Evolutionary conservation across 2,797 vertebrate genomes (phyloP).

Genomic region (Cuniculus paca): DNA sequence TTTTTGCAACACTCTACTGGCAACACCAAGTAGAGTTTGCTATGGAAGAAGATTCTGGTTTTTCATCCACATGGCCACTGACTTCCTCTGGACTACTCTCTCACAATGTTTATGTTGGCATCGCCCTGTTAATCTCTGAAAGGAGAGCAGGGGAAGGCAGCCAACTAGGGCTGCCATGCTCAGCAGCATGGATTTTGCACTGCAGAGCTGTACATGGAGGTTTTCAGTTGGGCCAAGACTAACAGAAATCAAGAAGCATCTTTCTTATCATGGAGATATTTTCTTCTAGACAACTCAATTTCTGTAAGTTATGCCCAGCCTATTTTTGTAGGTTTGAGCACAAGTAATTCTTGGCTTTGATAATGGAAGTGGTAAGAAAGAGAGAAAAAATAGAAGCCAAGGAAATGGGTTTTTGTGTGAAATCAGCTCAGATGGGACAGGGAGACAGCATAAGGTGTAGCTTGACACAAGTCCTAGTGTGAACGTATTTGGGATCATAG

Average conservation of each 20-base stretch:
- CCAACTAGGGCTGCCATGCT: no score
- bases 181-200: background rate
- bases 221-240: background rate
- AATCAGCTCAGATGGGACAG: conserved; percentile 24
- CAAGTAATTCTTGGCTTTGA: conserved; percentile 56
- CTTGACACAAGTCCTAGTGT: background rate
- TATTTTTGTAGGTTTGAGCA: conserved; percentile 50
- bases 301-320: background rate
- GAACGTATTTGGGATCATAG: background rate
- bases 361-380: conserved; percentile 52
- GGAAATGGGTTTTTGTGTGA: conserved; percentile 33
- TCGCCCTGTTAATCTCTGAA: background rate
- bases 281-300: background rate
- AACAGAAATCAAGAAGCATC: background rate
- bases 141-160: background rate
- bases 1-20: background rate
- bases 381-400: conserved; percentile 53
- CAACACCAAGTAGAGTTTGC: background rate
- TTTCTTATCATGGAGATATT: background rate
- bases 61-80: background rate
- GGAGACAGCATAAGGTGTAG: background rate
- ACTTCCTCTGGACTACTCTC: background rate
- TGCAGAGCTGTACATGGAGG: background rate
- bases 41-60: background rate
- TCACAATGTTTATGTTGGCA: background rate